Conservation (phyloP, 2,888 invertebrate species). For the Cataglyphis albicans region DNA sequence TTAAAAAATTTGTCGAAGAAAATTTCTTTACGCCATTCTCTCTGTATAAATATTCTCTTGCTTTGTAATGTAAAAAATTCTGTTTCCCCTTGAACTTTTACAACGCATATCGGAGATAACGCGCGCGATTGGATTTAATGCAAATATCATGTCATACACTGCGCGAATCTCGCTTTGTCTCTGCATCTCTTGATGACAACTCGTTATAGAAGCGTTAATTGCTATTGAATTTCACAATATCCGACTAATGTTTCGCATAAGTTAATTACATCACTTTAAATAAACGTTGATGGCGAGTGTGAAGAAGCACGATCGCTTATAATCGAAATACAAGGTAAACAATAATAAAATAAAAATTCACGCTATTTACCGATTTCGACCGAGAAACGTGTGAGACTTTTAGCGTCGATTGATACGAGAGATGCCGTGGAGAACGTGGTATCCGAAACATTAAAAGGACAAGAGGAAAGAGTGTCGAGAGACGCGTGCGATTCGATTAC, state of each 20-base stretch:
- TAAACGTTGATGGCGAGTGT: neutral
- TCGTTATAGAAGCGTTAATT: conserved; percentile 32
- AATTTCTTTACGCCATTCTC: neutral
- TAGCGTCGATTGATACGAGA: conserved; percentile 13
- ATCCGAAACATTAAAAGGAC: neutral
- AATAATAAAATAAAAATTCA: conserved; percentile 17
- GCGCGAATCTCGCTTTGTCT: conserved; percentile 33
- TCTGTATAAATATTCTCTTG: conserved; percentile 12
- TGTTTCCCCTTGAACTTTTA: conserved; percentile 19
- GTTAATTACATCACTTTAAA: neutral
- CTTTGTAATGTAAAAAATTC: conserved; percentile 33
- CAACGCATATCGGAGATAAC: conserved; percentile 6
- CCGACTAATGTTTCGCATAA: conserved; percentile 20
- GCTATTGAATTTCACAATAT: conserved; percentile 33
- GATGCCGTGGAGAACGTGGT: neutral
- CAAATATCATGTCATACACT: conserved; percentile 26
- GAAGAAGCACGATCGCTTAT: neutral
- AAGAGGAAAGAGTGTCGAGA: neutral
- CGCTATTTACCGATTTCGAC: neutral
- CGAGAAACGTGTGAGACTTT: neutral
- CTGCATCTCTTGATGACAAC: conserved; percentile 19
- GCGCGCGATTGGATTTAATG: conserved; percentile 35
- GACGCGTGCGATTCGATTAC: conserved; percentile 42
- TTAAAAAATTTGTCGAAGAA: conserved; percentile 25
- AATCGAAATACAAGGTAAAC: conserved; percentile 4